Evolutionary conservation across 23 tunicate genomes (phyloP), one percentile per base, ranked within the genome.

Genomic region (Aplidium turbinatum): DNA sequence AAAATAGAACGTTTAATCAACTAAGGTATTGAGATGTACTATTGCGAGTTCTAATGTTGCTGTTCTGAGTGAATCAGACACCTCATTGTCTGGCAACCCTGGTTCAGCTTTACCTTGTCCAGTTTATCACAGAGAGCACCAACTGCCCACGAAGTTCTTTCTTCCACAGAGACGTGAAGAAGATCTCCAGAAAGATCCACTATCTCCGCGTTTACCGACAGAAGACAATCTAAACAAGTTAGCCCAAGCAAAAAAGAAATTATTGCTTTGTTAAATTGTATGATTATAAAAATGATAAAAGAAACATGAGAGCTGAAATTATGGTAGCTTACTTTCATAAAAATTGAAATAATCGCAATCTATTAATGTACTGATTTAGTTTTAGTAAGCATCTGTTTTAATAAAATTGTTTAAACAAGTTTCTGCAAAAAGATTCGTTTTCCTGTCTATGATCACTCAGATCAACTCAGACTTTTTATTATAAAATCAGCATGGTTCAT

Each of bases 91-190:
- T n/a, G n/a, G n/a, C n/a, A n/a, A n/a, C n/a, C n/a, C n/a, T n/a
- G n/a, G n/a, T n/a, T n/a, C n/a, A n/a, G n/a, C n/a, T 9, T n/a
- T 57, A 84, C 90, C 60, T 84, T 70, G 40, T 84, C 90, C 27
- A 84, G 72, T 54, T 73, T 66, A 32, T 84, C 82, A 27, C 56
- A 79, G 11, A 84, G 62, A 33, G 82, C 90, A 16, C 90, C 90
- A 6, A 84, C 90, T 24, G 90, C 82, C 48, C 68, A 84, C 30
- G 90, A 84, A 5, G 90, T 57, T 45, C 81, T 76, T 67, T 84
- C 90, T 68, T 82, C 90, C 38, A 67, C 60, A 1, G 90, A 68
- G 19, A 79, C 30, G 39, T 76, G 77, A 11, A 42, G 54, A 0
- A 84, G 61, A 29, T 66, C 84, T 31, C 83, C 83, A 20, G 90